Base-by-base conservation (phyloP, 2,888 invertebrate species). In the Morpho helenor region DNA sequence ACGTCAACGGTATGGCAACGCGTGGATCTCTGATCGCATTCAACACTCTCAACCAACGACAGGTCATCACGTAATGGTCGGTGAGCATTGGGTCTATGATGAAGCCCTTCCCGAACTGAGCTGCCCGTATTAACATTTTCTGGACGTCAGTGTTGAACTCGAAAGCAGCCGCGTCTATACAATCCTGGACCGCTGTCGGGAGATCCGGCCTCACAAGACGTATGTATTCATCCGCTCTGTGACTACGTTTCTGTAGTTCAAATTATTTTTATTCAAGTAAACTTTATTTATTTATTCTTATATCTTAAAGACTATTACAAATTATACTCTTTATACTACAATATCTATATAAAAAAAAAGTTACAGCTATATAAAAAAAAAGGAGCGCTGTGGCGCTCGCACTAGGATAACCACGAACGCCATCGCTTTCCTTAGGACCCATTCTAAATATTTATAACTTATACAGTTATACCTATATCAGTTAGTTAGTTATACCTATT, bases 51-150 rank as follows among this genome's bases (percentile, higher is more conserved):
- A 99, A 84, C 80, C 95, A 94, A 61, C 97, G 91, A 72, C 98
- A 96, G 86, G 97, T 98, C 74, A 93, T 93, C 47, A 98, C 96
- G 76, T 98, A 98, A 63, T 94, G 91, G 66, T 96, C 94, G 0
- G 89, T 89, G 0, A 96, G 92, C 76, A 93, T 93, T 48, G 94
- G 93, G 60, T 94, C 94, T 40, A 94, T 92, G 53, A 97, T 92
- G 77, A 98, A 99, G 54, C 97, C 96, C 87, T 98, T 98, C 7
- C 99, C 99, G 88, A 98, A 98, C 76, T 98, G 96, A 0, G 98
- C 98, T 8, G 98, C 97, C 74, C 95, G 92, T 60, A 99, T 94
- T 9, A 99, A 89, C 89, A 95, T 94, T 82, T 98, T 98, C 84
- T 99, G 98, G 0, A 96, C 95, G 49, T 94, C 93, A 0, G 96